Base-by-base conservation (phyloP, 2,888 invertebrate genomes). In the Tyria jacobaeae region DNA sequence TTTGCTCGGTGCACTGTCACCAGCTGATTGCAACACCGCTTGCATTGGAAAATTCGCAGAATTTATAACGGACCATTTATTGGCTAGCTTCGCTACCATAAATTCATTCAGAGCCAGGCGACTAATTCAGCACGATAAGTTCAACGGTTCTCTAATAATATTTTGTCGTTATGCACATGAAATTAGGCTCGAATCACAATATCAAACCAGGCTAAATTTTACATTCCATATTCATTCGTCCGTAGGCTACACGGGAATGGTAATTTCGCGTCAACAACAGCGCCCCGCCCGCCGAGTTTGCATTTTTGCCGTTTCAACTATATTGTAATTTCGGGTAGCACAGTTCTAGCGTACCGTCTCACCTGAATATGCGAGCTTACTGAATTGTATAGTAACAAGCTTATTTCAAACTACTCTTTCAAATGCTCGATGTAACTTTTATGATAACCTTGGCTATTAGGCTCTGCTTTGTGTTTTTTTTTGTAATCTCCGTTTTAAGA, bases 181-280 rank as follows among this genome's bases (percentile, higher is more conserved):
- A 73, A 70, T 78, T 80, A 74, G 72, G 68, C 68, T 73, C 64
- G 66, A 69, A 74, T 69, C 63, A 71, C 78, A 79, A 83, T 84
- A 85, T 88, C 84, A 86, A 86, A 85, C 80, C 84, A 82, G 82
- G 83, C 85, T 82, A 84, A 86, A 89, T 87, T 86, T 84, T 81
- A 78, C 78, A 84, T 88, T 90, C 90, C 89, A 91, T 91, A 91
- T 91, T 91, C 89, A 92, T 91, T 86, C 85, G 85, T 82, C 85
- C 84, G 86, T 87, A 86, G 89, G 86, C 87, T 80, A 86, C 78
- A 82, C 81, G 77, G 87, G 85, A 90, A 92, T 92, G 90, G 86
- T 90, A 91, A 92, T 92, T 89, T 86, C 84, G 81, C 85, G 87
- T 90, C 91, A 89, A 89, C 91, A 89, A 85, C 88, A 82, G 81